Evolutionary conservation across 2,888 invertebrate species (phyloP), one percentile per base, ranked within the genome.

Genomic region (Aleiodes leptofemur): DNA sequence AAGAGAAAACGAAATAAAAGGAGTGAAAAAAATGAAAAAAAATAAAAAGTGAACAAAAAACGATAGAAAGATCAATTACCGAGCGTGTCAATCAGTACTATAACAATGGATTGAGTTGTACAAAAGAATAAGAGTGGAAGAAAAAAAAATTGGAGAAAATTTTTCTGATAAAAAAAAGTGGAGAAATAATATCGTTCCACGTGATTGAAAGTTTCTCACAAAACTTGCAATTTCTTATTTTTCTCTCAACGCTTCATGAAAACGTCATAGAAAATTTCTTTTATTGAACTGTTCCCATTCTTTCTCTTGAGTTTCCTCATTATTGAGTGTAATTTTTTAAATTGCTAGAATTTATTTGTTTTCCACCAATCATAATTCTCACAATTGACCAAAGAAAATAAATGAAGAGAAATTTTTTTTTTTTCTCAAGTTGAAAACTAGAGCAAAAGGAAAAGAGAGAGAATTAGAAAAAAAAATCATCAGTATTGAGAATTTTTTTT

Each of bases 401-500:
- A 14, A 55, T n/a, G 16, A 55, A 55, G 14, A 55, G 13, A n/a
- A 55, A 55, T 9, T 8, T 9, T 43, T 43, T 9, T 43, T 43
- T 11, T 43, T 11, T 43, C 11, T 11, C 43, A 11, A 43, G 43
- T 43, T 43, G 7, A 55, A 16, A 55, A 16, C 6, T 55, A 43
- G 8, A 64, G 43, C 13, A 16, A 16, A n/a, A 34, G 9, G 16
- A 64, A 23, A 16, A 48, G 16, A 64, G 48, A 43, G 16, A 43
- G 38, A 48, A 13, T 0, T 48, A 64, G n/a, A 48, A 61, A 16
- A 61, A 14, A 5, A 31, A 43, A 23, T 56, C 56, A 13, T 34
- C 43, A 8, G 48, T 64, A 64, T 64, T 64, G 48, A 43, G 43
- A 64, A 64, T 14, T 64, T 64, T 34, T 64, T 64, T 64, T 64